Base-by-base conservation (phyloP, 2,888 invertebrate genomes). In the Pheosia tremula region DNA sequence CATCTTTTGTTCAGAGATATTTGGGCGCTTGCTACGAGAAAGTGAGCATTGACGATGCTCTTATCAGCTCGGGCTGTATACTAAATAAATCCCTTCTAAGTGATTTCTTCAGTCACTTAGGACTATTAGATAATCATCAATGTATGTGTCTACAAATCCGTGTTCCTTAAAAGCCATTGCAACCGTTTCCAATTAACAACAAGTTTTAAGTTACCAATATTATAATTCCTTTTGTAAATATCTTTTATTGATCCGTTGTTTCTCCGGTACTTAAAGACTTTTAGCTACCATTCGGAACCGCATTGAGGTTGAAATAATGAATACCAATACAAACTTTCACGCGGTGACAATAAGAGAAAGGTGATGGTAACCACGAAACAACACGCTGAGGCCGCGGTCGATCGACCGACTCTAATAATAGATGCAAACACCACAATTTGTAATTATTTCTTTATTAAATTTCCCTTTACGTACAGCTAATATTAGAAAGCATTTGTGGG, bases 291-390 rank as follows among this genome's bases (percentile, higher is more conserved):
- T 56, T 56, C 37, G 41, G 11, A 41, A 39, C 38, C 36, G 38
- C 41, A 39, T 41, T 56, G 41, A 41, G 41, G 41, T 56, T 56
- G n/a, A 41, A 56, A 56, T 56, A 56, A 56, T 56, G 56, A 56
- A 56, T 56, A 56, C 56, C 39, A 56, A 56, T 41, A 41, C 41
- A 41, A 69, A 74, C 75, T 75, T 75, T 75, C 75, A 63, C 77
- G 63, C 71, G 64, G 37, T 60, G 63, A 71, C 69, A 69, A 70
- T 61, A 71, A 75, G 75, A 70, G 75, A 77, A 70, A 75, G 72
- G 75, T 63, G 68, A 57, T 43, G 43, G 10, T n/a, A 38, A 65
- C 55, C 66, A 68, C 72, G 69, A 77, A 74, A 65, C 70, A 69
- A 65, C 67, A 65, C 63, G 39, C 13, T 13, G 54, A 4, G 41